Base-by-base conservation (phyloP, 2,797 vertebrate species). In the Oreonectes daqikongensis region DNA sequence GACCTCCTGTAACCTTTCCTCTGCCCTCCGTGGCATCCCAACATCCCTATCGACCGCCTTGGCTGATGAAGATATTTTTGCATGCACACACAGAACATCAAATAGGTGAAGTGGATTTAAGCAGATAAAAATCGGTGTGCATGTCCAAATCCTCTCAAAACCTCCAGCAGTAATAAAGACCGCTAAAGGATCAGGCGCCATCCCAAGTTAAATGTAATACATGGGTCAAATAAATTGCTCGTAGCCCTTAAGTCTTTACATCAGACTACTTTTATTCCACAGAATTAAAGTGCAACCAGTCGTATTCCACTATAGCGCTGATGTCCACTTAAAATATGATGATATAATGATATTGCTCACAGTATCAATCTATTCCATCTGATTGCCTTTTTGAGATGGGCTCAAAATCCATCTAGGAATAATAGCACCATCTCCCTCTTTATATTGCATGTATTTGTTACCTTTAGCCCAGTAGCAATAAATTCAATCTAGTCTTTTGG, bases 401-500 rank as follows among this genome's bases (percentile, higher is more conserved):
- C 87, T 88, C 85, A 86, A 91, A 92, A 90, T 91, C 87, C 85
- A 90, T 91, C 84, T 87, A 85, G 87, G 81, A 85, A 90, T 91
- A 91, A 92, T 87, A 87, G 85, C 88, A 86, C 87, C 72, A 87
- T 88, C 89, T 90, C 88, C 82, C 76, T 85, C 81, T 84, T 90
- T 91, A 89, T 88, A 89, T 84, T 86, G 82, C 88, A 89, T 92
- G 90, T 92, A 90, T 93, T 90, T 93, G 89, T 92, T 93, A 93
- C 92, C 92, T 92, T 91, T 93, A 90, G 87, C 89, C 90, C 88
- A 88, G 86, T 88, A 88, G 90, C 90, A 91, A 93, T 93, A 92
- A 93, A 93, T 93, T 89, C 89, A 92, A 90, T 91, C 91, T 92
- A 87, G 91, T 93, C 90, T 87, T 77, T 85, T 87, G 87, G 91